phyloP scores from a whole-genome alignment of 2,113 vertebrate species.

The Jacana jacana region DNA sequence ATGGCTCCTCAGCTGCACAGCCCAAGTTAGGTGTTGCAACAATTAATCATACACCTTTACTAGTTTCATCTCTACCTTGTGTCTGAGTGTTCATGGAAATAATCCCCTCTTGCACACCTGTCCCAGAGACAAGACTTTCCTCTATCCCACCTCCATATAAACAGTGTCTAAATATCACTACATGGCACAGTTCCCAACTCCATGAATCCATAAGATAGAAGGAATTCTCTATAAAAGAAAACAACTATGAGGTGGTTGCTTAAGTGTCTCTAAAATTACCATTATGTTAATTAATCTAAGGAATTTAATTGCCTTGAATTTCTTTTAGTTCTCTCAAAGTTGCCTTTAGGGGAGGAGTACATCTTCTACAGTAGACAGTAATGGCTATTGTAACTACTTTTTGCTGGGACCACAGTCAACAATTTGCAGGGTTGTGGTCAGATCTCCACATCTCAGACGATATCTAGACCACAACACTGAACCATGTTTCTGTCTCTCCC shows the following conservation, averaged over 20 bases:
- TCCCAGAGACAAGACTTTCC: neutral
- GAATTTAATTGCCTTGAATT: neutral
- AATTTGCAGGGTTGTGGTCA: neutral
- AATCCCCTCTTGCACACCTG: neutral
- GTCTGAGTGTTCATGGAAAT: neutral
- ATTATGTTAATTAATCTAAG: neutral
- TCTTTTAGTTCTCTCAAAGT: neutral
- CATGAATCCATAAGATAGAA: neutral
- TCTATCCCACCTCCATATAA: neutral
- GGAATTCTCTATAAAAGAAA: neutral
- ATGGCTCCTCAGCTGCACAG: neutral
- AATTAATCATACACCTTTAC: neutral
- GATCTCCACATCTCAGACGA: neutral
- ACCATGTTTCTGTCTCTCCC: neutral
- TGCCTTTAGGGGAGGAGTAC: neutral
- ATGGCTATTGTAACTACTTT: neutral
- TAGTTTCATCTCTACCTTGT: neutral
- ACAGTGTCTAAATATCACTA: neutral
- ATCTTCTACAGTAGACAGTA: neutral
- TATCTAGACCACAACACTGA: neutral
- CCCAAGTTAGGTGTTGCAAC: neutral
- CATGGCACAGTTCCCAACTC: neutral
- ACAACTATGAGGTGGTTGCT: neutral
- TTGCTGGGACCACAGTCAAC: neutral
- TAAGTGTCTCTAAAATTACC: neutral